Percentiles rank a stretch among this genome's conserved stretches.
phyloP scores from a whole-genome alignment of 2,888 invertebrate genomes.

The Aethes cnicana region DNA sequence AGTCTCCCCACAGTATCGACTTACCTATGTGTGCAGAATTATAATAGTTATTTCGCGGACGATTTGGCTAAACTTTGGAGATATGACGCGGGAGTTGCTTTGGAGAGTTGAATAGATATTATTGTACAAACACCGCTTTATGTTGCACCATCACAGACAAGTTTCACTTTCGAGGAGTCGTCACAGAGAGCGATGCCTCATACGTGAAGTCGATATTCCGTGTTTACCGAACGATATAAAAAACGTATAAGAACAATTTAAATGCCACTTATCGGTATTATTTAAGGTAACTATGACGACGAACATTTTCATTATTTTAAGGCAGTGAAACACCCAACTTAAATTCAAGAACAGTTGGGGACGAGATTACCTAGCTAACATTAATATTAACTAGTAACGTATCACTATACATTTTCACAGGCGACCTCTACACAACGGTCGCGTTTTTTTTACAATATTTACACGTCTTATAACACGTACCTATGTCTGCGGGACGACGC shows the following conservation, averaged over 20 bases:
- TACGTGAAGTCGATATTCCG: constrained; percentile 25
- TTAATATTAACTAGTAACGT: constrained; percentile 75
- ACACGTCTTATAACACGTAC: constrained; percentile 74
- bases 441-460: constrained; percentile 80
- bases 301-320: constrained; percentile 72
- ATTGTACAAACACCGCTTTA: constrained; percentile 21
- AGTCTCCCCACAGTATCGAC: constrained; percentile 5
- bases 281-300: constrained; percentile 72
- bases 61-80: constrained; percentile 17
- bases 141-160: constrained; percentile 28
- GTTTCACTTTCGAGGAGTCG: constrained; percentile 22
- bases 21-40: constrained; percentile 21
- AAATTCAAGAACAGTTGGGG: constrained; percentile 81
- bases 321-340: constrained; percentile 82
- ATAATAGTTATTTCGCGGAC: constrained; percentile 9
- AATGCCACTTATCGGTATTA: constrained; percentile 75
- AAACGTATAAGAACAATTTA: constrained; percentile 56
- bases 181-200: constrained; percentile 17
- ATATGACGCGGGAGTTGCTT: neutral
- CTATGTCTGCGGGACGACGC: constrained; percentile 59
- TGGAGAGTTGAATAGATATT: neutral
- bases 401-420: constrained; percentile 79
- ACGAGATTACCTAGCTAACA: constrained; percentile 81
- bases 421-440: constrained; percentile 75
- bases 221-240: constrained; percentile 56